Evolutionary conservation across 2,797 vertebrate genomes (phyloP).

Genomic region (Scyliorhinus canicula): DNA sequence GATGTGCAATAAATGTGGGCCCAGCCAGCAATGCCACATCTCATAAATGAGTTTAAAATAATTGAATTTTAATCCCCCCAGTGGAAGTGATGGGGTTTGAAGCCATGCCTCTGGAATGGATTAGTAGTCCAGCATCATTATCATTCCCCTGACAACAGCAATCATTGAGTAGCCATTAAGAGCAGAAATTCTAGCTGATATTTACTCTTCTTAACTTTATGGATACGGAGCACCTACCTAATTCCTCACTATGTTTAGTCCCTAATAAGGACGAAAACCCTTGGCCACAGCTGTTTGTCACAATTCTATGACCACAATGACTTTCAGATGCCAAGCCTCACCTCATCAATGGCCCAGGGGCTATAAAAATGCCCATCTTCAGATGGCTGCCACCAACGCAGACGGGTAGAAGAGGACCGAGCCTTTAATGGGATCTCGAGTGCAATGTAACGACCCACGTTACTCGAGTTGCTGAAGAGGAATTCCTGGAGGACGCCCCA

Average conservation of each 20-base stretch:
- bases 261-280: background rate
- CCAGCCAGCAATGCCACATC: too few relatives aligned
- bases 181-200: background rate
- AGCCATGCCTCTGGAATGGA: background rate
- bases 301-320: background rate
- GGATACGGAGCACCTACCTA: background rate
- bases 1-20: too few relatives aligned
- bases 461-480: constrained; percentile 93
- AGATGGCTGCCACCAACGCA: constrained; percentile 97
- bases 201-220: background rate
- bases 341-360: constrained; percentile 99
- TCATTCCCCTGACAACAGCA: background rate
- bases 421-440: constrained; percentile 87
- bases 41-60: background rate
- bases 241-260: background rate
- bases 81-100: background rate
- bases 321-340: constrained; percentile 46
- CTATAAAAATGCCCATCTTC: constrained; percentile 92
- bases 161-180: background rate
- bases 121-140: background rate
- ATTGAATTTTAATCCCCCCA: background rate
- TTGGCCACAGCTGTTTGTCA: background rate
- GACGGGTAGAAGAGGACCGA: constrained; percentile 73
- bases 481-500: constrained; percentile 96
- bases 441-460: constrained; percentile 84